Percentiles rank a stretch among this genome's conserved stretches.
Conservation (phyloP, 2,797 vertebrate species). For the Momotus momota region DNA sequence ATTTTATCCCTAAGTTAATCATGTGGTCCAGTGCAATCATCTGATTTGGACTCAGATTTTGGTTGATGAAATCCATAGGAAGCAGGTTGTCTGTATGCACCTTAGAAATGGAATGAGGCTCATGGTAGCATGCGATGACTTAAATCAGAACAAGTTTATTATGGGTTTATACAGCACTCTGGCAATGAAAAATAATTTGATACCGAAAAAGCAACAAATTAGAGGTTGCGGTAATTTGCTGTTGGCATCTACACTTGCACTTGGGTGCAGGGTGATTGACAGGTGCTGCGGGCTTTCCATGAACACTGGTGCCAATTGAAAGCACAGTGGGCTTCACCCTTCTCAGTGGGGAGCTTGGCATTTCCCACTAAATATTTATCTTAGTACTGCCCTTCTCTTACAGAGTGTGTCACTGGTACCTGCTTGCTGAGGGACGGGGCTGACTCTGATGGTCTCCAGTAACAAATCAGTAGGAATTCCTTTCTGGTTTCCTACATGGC, state of each 20-base stretch:
- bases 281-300: neutral
- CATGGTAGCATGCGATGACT: neutral
- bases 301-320: neutral
- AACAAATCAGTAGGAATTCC: neutral
- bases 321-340: neutral
- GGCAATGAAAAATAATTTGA: conserved; percentile 25
- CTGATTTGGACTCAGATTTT: neutral
- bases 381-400: neutral
- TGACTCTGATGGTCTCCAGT: neutral
- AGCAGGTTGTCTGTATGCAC: neutral
- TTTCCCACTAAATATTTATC: neutral
- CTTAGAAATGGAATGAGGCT: neutral
- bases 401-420: fast-evolving
- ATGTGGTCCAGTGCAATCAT: fast-evolving
- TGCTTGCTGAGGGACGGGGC: neutral
- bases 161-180: neutral
- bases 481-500: neutral
- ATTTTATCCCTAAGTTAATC: neutral
- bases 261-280: neutral
- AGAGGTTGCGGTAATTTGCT: neutral
- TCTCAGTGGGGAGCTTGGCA: neutral
- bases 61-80: neutral
- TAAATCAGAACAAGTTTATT: neutral
- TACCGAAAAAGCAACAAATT: conserved; percentile 2
- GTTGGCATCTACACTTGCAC: neutral